Evolutionary conservation across 2,888 invertebrate species (phyloP).

Genomic region (Diarsia rubi): DNA sequence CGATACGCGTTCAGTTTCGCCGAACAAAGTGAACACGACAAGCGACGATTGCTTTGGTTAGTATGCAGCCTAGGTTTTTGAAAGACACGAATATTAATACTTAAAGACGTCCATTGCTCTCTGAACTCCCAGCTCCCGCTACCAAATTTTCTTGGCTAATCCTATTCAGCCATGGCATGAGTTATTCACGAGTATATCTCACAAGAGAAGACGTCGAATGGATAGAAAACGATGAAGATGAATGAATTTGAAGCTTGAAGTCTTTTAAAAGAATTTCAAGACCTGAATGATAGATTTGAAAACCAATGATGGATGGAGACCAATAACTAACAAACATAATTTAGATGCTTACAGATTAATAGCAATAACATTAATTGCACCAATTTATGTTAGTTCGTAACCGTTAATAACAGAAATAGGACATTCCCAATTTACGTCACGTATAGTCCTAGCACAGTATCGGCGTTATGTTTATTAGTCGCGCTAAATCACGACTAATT

Average conservation of each 20-base stretch:
- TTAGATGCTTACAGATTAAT: constrained; percentile 17
- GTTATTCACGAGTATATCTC: constrained; percentile 34
- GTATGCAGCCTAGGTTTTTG: not conserved
- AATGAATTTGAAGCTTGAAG: constrained; percentile 29
- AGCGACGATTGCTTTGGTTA: not conserved
- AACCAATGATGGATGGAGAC: constrained; percentile 5
- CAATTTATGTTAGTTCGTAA: constrained; percentile 65
- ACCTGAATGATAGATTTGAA: constrained; percentile 17
- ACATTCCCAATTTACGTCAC: constrained; percentile 75
- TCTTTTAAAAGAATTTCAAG: constrained; percentile 23
- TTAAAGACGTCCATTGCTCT: constrained; percentile 12
- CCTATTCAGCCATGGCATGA: constrained; percentile 30
- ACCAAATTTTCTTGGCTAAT: constrained; percentile 30
- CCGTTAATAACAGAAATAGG: constrained; percentile 60
- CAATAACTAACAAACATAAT: constrained; percentile 12
- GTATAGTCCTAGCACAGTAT: constrained; percentile 67
- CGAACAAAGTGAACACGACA: not conserved
- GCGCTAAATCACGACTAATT: constrained; percentile 77
- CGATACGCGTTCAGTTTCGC: not conserved
- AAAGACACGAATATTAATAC: not conserved
- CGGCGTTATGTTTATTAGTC: constrained; percentile 74
- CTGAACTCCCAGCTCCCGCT: not conserved
- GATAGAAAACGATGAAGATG: constrained; percentile 37
- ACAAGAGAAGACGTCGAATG: constrained; percentile 28
- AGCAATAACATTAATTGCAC: constrained; percentile 33